These are phyloP conservation scores for Sardinella longiceps DNA, from an alignment of 2,797 vertebrate genomes.

Conservation along the genomic window DNA sequence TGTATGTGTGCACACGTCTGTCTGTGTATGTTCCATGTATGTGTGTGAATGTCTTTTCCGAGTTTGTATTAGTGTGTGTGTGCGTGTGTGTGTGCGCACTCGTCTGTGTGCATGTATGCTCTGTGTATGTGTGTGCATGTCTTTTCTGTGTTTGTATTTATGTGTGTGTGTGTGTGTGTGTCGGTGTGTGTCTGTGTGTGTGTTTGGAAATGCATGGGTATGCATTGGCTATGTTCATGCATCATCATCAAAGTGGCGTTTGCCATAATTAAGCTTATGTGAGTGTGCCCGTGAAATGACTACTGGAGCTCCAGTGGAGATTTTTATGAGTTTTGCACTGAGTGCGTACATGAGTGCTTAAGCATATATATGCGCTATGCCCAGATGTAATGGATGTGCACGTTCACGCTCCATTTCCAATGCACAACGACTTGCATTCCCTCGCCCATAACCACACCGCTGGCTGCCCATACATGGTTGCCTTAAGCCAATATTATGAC, in stretches of 20 bases:
- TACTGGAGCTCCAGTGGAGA: neutral
- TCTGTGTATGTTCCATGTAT: neutral
- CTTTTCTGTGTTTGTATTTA: neutral
- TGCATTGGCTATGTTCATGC: neutral
- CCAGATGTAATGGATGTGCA: neutral
- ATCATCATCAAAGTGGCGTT: neutral
- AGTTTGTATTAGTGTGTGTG: neutral
- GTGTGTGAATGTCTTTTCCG: neutral
- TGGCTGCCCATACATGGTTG: neutral
- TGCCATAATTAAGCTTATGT: neutral
- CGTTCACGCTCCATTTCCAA: constrained; percentile 11
- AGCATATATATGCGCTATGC: neutral
- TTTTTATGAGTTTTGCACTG: neutral
- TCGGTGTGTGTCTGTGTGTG: neutral
- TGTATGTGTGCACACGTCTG: too few species aligned
- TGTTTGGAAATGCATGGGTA: neutral
- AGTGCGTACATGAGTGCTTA: neutral
- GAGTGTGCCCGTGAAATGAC: neutral
- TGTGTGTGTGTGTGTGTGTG: neutral
- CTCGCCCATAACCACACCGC: neutral
- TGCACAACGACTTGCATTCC: neutral
- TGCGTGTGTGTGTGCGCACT: neutral
- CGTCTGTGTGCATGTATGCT: too few species aligned
- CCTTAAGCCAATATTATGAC: constrained; percentile 14
- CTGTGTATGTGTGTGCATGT: too few species aligned